Base-by-base conservation (phyloP, 2,113 vertebrate genomes). In the Catagonus wagneri region DNA sequence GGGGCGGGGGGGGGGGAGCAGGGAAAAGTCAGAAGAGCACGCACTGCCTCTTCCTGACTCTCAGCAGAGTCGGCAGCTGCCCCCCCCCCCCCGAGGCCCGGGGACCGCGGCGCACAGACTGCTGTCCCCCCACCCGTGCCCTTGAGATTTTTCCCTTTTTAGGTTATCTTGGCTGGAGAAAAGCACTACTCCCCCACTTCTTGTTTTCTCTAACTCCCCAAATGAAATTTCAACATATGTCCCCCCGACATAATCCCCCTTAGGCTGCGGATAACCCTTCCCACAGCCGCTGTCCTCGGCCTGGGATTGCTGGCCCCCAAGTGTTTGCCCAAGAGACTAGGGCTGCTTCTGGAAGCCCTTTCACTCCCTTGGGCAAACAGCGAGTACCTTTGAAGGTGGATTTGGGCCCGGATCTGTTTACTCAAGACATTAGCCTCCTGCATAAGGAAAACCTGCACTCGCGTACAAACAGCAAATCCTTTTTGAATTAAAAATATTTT, bases 401-500 rank as follows among this genome's bases (percentile, higher is more conserved):
- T 97, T 97, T 97, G 94, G 96, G 83, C 90, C 74, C 58, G 17
- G 89, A 97, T 97, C 92, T 97, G 97, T 98, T 98, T 97, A 97
- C 97, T 95, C 87, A 97, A 96, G 95, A 98, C 97, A 97, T 97
- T 93, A 97, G 97, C 68, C 96, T 96, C 91, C 95, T 72, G 94
- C 95, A 97, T 93, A 93, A 96, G 95, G 87, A 93, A 92, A 96
- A 92, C 93, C 95, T 96, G 96, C 97, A 84, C 93, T 94, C n/a
- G 66, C 76, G 96, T 60, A 97, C 97, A 97, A 96, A 97, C 94
- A 97, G 97, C 95, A 98, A 98, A 98, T 97, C 98, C 98, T 96
- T 98, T 98, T 97, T 97, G 97, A 98, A 98, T 98, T 98, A 98
- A 98, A 98, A 98, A 97, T 92, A 34, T 15, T 97, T 98, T 95